Evolutionary conservation across 2,888 invertebrate genomes (phyloP), one percentile per base, ranked within the genome.

Genomic region (Dynastes maya): DNA sequence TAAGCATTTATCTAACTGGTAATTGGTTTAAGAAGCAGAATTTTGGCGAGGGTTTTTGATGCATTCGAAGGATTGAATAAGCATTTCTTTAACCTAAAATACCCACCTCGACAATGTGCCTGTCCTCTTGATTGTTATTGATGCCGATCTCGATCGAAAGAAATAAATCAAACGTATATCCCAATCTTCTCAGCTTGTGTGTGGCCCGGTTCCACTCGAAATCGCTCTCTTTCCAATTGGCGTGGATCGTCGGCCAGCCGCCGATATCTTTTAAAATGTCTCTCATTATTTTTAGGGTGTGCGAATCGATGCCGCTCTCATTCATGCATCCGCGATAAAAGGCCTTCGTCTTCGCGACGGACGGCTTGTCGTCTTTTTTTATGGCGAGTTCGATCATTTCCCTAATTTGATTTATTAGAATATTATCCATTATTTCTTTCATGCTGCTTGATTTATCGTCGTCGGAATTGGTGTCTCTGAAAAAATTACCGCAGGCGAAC

Each of bases 191-290:
- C 77, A 89, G 84, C 80, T 85, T 86, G 74, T 85, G 83, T 16
- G 86, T 83, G 29, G 86, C 85, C 22, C 83, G 82, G 77, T 83
- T 85, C 88, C 88, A 89, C 80, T 87, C 85, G 81, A 88, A 89
- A 32, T 83, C 89, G 78, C 82, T 82, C 70, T 87, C 85, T 68
- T 88, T 85, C 91, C 91, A 91, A 74, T 86, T 84, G 79, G 86
- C 85, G 79, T 89, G 89, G 11, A 91, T 84, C n/a, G 89, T 88
- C 6, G 93, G 92, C 92, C 92, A 93, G 0, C 92, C 92, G 16
- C 92, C 92, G 49, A 92, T 88, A 81, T 89, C 87, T 45, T 86
- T 84, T 65, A 92, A 86, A 79, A 88, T 84, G 76, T 84, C 83
- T 82, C 84, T 86, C 40, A 87, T 84, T 80, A 83, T 82, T 71